These are phyloP conservation scores for Araneus ventricosus DNA, from an alignment of 1,140 invertebrate species.

Conservation along the genomic window DNA sequence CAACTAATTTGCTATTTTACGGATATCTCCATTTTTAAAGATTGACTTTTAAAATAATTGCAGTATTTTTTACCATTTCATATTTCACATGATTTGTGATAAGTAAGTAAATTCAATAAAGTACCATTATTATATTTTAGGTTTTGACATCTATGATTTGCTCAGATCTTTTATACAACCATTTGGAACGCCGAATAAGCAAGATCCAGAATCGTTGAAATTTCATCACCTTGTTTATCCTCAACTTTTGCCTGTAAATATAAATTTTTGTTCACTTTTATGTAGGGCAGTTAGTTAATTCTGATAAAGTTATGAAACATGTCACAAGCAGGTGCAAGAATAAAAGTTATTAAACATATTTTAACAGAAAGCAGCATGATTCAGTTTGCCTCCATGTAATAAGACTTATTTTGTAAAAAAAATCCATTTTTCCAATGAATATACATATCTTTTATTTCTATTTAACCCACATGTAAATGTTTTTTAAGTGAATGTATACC, in stretches of 20 bases:
- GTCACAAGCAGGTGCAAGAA: conserved; percentile 65
- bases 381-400: too few relatives aligned
- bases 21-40: too few relatives aligned
- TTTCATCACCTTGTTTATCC: conserved; percentile 99
- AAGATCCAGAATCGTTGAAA: conserved; percentile 97
- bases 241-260: conserved; percentile 82
- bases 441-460: too few relatives aligned
- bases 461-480: too few relatives aligned
- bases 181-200: conserved; percentile 93
- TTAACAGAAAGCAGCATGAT: neutral
- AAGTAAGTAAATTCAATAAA: neutral
- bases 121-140: conserved; percentile 67
- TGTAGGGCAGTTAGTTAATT: neutral
- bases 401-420: too few relatives aligned
- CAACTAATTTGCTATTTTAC: too few relatives aligned
- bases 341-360: neutral
- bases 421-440: too few relatives aligned
- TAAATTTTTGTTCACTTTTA: conserved; percentile 25
- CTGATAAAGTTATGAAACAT: conserved; percentile 52
- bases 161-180: conserved; percentile 95
- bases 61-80: too few relatives aligned
- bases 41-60: too few relatives aligned
- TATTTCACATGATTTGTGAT: too few relatives aligned
- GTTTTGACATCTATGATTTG: conserved; percentile 97
- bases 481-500: too few relatives aligned